phyloP scores from a whole-genome alignment of 1,140 invertebrate species.

The Hycleus phaleratus region DNA sequence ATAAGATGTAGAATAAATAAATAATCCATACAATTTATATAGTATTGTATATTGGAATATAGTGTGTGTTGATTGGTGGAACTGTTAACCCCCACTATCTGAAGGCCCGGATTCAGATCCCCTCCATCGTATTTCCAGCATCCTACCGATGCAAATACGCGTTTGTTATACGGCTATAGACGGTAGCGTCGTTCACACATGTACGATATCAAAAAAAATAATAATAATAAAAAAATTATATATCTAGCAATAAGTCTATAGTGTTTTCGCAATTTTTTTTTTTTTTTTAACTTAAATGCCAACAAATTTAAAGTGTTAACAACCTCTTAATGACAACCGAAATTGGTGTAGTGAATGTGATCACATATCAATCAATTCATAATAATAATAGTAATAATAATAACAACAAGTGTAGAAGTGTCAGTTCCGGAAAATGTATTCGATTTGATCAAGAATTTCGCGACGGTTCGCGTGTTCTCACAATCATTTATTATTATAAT shows the following conservation, averaged over 20 bases:
- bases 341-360: constrained; percentile 21
- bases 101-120: constrained; percentile 31
- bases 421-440: too few relatives aligned
- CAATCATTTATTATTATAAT: background rate
- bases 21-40: constrained; percentile 45
- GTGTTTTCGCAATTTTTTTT: too few relatives aligned
- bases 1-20: constrained; percentile 44
- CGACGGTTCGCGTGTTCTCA: too few relatives aligned
- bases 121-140: constrained; percentile 28
- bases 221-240: too few relatives aligned
- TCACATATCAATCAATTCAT: constrained; percentile 15
- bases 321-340: too few relatives aligned
- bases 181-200: constrained; percentile 30
- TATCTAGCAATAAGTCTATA: too few relatives aligned
- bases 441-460: too few relatives aligned
- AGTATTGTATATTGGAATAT: constrained; percentile 41
- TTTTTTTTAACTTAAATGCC: too few relatives aligned
- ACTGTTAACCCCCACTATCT: constrained; percentile 28
- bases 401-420: too few relatives aligned
- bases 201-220: background rate
- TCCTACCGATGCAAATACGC: constrained; percentile 35
- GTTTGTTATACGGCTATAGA: constrained; percentile 35
- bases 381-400: background rate
- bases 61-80: constrained; percentile 29
- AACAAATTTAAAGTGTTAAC: too few relatives aligned